Percentiles rank a stretch among this genome's conserved stretches.
Conservation (phyloP, 2,888 invertebrate species). For the Thecophora atra region DNA sequence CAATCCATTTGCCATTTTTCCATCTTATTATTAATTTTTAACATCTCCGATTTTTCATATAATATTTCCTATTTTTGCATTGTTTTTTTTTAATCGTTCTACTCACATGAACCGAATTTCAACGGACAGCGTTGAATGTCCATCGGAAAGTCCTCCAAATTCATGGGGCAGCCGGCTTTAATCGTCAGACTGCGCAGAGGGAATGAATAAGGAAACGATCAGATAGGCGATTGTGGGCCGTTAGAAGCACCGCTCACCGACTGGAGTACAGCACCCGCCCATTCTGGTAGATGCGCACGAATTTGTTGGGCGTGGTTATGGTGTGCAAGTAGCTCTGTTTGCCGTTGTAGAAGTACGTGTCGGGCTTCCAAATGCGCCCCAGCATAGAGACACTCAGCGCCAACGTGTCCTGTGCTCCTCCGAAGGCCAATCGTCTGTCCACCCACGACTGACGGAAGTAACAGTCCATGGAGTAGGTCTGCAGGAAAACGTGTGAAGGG, state of each 20-base stretch:
- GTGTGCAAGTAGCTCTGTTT: slow-evolving; percentile 85
- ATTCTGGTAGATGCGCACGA: slow-evolving; percentile 79
- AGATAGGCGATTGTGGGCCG: not conserved
- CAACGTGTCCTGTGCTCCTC: slow-evolving; percentile 73
- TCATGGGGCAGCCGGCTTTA: slow-evolving; percentile 86
- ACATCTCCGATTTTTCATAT: too few relatives aligned
- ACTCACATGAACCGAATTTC: slow-evolving; percentile 85
- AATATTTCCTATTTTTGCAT: too few relatives aligned
- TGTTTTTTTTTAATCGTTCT: not conserved
- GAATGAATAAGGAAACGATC: slow-evolving; percentile 3
- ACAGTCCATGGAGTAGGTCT: slow-evolving; percentile 89
- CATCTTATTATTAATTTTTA: too few relatives aligned
- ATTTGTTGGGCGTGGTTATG: slow-evolving; percentile 86
- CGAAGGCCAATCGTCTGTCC: slow-evolving; percentile 79
- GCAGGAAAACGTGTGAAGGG: slow-evolving; percentile 42
- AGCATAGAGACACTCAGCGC: slow-evolving; percentile 83
- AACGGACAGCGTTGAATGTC: slow-evolving; percentile 83
- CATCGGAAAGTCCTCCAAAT: slow-evolving; percentile 86
- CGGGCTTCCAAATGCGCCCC: slow-evolving; percentile 85
- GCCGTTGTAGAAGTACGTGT: slow-evolving; percentile 86
- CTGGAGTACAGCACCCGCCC: slow-evolving; percentile 81
- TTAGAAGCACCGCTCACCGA: slow-evolving; percentile 67
- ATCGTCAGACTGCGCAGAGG: slow-evolving; percentile 75
- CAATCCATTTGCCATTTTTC: too few relatives aligned
- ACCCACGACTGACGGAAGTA: slow-evolving; percentile 89